Conservation (phyloP, 2,113 vertebrate species). For the Clarias batrachus region DNA sequence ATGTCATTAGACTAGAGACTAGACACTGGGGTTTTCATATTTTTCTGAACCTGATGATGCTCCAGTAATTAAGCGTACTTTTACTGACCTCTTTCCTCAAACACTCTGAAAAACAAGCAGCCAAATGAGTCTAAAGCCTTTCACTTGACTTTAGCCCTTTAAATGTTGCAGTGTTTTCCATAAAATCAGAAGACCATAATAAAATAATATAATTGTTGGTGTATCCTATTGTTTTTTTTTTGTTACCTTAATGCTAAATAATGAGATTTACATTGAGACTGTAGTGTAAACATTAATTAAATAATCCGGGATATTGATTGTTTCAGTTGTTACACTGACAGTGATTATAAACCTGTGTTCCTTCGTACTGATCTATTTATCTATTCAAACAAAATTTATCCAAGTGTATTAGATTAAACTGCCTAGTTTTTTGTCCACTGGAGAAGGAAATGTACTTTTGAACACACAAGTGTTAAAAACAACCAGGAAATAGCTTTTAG, state of each 20-base stretch:
- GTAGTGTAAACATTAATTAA: neutral
- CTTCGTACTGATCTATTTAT: neutral
- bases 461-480: neutral
- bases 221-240: neutral
- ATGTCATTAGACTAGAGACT: neutral
- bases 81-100: neutral
- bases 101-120: slow-evolving; percentile 59
- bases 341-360: too few relatives aligned
- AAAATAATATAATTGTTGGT: slow-evolving; percentile 18
- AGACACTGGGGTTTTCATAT: neutral
- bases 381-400: neutral
- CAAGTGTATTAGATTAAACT: neutral
- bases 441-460: neutral
- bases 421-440: neutral
- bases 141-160: slow-evolving; percentile 62
- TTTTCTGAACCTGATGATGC: neutral
- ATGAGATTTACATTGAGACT: neutral
- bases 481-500: neutral
- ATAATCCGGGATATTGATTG: neutral
- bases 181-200: slow-evolving; percentile 28
- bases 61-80: neutral
- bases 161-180: slow-evolving; percentile 69
- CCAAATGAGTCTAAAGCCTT: slow-evolving; percentile 67
- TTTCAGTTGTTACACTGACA: neutral
- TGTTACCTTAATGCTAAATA: neutral